Conservation (phyloP, 1,140 invertebrate species). For the Eriocheir sinensis region DNA sequence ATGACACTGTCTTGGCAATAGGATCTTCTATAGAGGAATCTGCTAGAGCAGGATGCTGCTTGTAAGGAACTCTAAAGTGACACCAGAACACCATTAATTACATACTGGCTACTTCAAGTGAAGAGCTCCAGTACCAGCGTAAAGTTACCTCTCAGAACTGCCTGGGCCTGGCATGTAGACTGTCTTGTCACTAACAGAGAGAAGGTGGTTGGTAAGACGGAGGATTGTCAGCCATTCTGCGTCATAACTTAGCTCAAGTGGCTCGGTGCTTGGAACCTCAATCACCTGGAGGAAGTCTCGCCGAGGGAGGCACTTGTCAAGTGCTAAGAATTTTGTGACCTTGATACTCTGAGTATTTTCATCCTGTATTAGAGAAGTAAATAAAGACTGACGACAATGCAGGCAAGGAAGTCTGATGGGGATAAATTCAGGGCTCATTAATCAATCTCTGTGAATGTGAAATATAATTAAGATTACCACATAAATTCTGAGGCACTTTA, state of each 20-base stretch:
- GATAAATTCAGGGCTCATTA: not conserved
- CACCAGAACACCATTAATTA: not conserved
- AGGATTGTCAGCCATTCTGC: slow-evolving; percentile 96
- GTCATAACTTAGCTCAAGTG: slow-evolving; percentile 89
- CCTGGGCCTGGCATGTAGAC: slow-evolving; percentile 91
- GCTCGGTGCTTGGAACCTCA: slow-evolving; percentile 79
- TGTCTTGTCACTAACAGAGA: slow-evolving; percentile 87
- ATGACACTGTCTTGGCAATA: no score
- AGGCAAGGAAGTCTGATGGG: not conserved
- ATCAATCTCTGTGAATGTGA: not conserved
- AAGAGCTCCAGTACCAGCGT: slow-evolving; percentile 21
- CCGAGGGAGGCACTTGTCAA: slow-evolving; percentile 96
- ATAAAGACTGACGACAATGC: slow-evolving; percentile 43
- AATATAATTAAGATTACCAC: slow-evolving; percentile 5
- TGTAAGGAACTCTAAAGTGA: slow-evolving; percentile 6
- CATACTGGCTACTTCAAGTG: slow-evolving; percentile 19
- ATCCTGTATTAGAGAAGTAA: slow-evolving; percentile 66
- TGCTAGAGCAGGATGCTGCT: slow-evolving; percentile 11
- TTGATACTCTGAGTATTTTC: slow-evolving; percentile 79
- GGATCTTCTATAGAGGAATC: not conserved
- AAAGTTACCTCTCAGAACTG: slow-evolving; percentile 85
- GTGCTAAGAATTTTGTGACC: slow-evolving; percentile 94
- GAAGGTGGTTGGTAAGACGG: slow-evolving; percentile 92
- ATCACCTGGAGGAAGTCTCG: slow-evolving; percentile 81
- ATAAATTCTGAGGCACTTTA: slow-evolving; percentile 6